Base-by-base conservation (phyloP, 37 sponge, comb jelly and placozoan species). In the Tethya wilhelma region DNA sequence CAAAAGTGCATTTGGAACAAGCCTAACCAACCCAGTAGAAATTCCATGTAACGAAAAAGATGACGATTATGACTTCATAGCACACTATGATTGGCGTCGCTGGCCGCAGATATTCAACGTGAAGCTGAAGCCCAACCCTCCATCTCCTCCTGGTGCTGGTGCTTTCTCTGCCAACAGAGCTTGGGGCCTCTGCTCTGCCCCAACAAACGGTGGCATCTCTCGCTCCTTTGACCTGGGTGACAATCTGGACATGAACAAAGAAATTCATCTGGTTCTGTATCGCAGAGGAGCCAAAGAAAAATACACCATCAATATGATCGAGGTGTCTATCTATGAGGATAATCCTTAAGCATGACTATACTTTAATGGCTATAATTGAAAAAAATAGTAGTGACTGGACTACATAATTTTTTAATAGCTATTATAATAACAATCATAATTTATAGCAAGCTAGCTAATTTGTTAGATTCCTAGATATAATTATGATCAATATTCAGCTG, bases 261-360 rank as follows among this genome's bases (percentile, higher is more conserved):
- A 40, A 11, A 11, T 68, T 14, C 12, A 68, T 11, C 40, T 68
- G 39, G 38, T 25, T 12, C 42, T 68, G 4, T 68, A 37, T 34
- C 69, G 69, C 69, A 33, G 34, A 9, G 8, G 23, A 39, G 12
- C 20, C 39, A 68, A 11, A 36, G 69, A 29, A 34, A 68, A 37
- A 7, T 68, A 68, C 69, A 68, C 69, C 69, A 68, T 68, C 69
- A 68, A 68, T 23, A 68, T 68, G 69, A 68, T 68, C 23, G 69
- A 68, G 25, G 69, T 68, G 39, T 8, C 41, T n/a, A 38, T 68
- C 42, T 68, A 68, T 23, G 34, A 62, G 28, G 63, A 62, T 23
- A 23, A 11, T 62, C 14, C 53, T 14, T 49, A 49, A 49, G n/a
- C n/a, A n/a, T n/a, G n/a, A n/a, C n/a, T n/a, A n/a, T n/a, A n/a